Evolutionary conservation across 2,888 invertebrate genomes (phyloP).

Genomic region (Drosophila neotestacea): DNA sequence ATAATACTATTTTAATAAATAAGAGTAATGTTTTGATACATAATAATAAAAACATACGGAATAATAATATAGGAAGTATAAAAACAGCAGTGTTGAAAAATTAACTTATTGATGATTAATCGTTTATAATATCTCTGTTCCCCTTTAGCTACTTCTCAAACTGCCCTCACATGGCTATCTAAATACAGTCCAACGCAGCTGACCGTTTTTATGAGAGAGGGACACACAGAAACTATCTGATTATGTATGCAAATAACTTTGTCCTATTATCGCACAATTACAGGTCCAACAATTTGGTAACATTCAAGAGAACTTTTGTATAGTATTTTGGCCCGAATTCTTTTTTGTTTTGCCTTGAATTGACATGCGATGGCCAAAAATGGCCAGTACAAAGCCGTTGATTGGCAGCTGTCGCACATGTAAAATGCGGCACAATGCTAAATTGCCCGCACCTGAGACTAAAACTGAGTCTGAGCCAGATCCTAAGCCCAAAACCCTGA

Average conservation of each 20-base stretch:
- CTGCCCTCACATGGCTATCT: slow-evolving; percentile 5
- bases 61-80: too few relatives aligned
- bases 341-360: slow-evolving; percentile 3
- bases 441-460: slow-evolving; percentile 50
- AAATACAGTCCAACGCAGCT: not conserved
- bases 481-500: slow-evolving; percentile 12
- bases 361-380: slow-evolving; percentile 45
- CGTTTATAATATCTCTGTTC: not conserved
- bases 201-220: not conserved
- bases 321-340: not conserved
- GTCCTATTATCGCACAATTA: slow-evolving; percentile 67
- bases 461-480: not conserved
- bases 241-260: slow-evolving; percentile 73
- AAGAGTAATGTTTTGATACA: too few relatives aligned
- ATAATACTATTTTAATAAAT: too few relatives aligned
- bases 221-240: slow-evolving; percentile 18
- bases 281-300: slow-evolving; percentile 41
- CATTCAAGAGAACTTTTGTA: slow-evolving; percentile 12
- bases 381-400: slow-evolving; percentile 43
- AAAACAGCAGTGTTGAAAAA: too few relatives aligned
- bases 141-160: not conserved
- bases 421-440: slow-evolving; percentile 39
- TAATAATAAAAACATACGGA: too few relatives aligned
- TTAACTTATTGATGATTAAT: too few relatives aligned
- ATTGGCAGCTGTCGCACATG: slow-evolving; percentile 72